phyloP scores from a whole-genome alignment of 1,140 invertebrate genomes.

The Venturia canescens region DNA sequence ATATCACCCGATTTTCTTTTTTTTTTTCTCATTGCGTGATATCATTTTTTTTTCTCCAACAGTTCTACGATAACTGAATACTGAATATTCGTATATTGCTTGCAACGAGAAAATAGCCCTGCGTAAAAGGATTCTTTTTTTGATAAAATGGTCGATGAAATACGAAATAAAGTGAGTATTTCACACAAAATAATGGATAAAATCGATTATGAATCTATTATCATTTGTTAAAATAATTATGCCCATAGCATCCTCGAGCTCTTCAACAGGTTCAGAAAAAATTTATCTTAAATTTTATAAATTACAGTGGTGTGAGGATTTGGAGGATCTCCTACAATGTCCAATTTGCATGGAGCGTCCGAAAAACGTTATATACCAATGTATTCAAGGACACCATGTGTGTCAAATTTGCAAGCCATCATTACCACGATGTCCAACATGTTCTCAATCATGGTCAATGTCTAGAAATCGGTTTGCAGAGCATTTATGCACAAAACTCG shows the following conservation, averaged over 20 bases:
- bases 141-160: neutral
- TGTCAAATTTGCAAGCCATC: slow-evolving; percentile 55
- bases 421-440: slow-evolving; percentile 59
- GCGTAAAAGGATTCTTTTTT: too few species aligned
- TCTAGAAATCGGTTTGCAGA: slow-evolving; percentile 61
- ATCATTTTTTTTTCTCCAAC: too few species aligned
- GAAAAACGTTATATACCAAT: slow-evolving; percentile 52
- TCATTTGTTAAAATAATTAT: too few species aligned
- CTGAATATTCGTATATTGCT: too few species aligned
- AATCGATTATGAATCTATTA: neutral
- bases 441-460: slow-evolving; percentile 51
- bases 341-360: slow-evolving; percentile 62
- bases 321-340: slow-evolving; percentile 64
- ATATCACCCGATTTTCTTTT: too few species aligned
- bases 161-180: neutral
- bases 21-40: too few species aligned
- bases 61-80: too few species aligned
- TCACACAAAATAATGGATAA: neutral
- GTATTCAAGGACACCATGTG: slow-evolving; percentile 62
- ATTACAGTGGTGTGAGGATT: slow-evolving; percentile 54
- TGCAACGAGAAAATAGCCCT: too few species aligned
- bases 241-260: too few species aligned
- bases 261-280: too few species aligned
- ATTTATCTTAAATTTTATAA: neutral
- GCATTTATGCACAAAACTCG: slow-evolving; percentile 55